These are phyloP conservation scores for Colletes latitarsis DNA, from an alignment of 1,140 invertebrate genomes.

Conservation along the genomic window DNA sequence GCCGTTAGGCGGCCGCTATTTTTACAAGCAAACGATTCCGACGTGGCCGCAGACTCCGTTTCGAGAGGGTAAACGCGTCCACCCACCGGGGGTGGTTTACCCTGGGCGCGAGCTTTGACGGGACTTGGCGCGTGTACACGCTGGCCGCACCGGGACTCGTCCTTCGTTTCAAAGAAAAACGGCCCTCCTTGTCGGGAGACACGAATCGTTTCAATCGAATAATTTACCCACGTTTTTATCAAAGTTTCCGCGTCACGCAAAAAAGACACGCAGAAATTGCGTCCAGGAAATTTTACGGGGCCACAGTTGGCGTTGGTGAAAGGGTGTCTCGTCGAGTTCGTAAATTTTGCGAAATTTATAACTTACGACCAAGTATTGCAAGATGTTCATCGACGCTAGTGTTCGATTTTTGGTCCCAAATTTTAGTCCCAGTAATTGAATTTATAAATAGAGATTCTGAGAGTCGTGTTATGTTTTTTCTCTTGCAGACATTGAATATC, in stretches of 20 bases:
- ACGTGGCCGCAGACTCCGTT: slow-evolving; percentile 16
- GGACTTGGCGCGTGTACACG: slow-evolving; percentile 23
- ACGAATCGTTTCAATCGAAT: slow-evolving; percentile 32
- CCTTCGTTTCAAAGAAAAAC: slow-evolving; percentile 30
- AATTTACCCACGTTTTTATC: not conserved
- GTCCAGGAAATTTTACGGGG: no score
- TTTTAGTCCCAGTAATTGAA: no score
- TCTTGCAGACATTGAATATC: no score
- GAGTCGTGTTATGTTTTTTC: no score
- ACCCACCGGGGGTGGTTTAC: slow-evolving; percentile 52
- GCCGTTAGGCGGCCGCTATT: slow-evolving; percentile 66
- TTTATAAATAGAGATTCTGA: no score
- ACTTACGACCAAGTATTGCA: no score
- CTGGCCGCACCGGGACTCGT: no score
- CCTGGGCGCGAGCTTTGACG: slow-evolving; percentile 37
- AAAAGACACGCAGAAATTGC: not conserved
- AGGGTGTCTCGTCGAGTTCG: no score
- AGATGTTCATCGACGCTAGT: no score
- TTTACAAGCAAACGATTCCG: slow-evolving; percentile 69
- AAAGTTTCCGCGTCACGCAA: not conserved
- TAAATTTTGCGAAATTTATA: no score
- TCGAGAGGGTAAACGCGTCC: slow-evolving; percentile 12
- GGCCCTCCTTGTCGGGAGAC: not conserved
- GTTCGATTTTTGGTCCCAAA: no score
- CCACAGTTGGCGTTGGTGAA: no score